phyloP scores from a whole-genome alignment of 2,797 vertebrate species.

The Hippoglossus hippoglossus region DNA sequence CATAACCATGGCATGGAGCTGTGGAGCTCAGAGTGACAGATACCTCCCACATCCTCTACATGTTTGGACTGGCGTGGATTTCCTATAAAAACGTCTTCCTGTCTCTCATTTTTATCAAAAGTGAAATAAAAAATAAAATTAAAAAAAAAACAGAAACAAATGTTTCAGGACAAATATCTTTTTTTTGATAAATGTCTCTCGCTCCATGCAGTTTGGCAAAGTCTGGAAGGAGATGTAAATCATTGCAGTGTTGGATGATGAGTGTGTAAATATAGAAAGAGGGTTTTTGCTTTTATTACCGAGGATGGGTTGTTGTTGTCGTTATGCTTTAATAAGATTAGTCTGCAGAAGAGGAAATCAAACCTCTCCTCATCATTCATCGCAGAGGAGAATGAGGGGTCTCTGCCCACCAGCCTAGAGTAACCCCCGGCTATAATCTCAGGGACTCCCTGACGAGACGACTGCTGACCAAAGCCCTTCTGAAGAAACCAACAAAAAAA shows the following conservation, averaged over 20 bases:
- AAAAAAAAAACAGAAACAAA: slow-evolving; percentile 36
- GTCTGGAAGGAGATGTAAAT: slow-evolving; percentile 84
- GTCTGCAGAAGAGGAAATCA: slow-evolving; percentile 73
- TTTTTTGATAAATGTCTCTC: slow-evolving; percentile 59
- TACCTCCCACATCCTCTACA: slow-evolving; percentile 68
- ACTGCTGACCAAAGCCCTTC: slow-evolving; percentile 71
- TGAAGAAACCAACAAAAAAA: slow-evolving; percentile 11
- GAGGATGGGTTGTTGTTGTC: slow-evolving; percentile 47
- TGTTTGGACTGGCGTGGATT: slow-evolving; percentile 76
- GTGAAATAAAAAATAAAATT: slow-evolving; percentile 9
- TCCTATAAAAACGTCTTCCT: slow-evolving; percentile 61
- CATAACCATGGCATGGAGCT: slow-evolving; percentile 79
- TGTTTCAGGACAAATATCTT: slow-evolving; percentile 44
- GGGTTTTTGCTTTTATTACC: slow-evolving; percentile 43
- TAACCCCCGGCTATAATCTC: slow-evolving; percentile 62
- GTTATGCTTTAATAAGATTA: slow-evolving; percentile 68
- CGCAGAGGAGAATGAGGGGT: slow-evolving; percentile 68
- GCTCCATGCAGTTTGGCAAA: slow-evolving; percentile 79
- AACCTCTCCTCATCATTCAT: slow-evolving; percentile 47
- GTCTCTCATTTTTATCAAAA: slow-evolving; percentile 44
- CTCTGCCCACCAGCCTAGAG: slow-evolving; percentile 82
- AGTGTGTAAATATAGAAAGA: slow-evolving; percentile 61
- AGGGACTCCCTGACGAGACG: slow-evolving; percentile 65
- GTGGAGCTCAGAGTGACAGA: slow-evolving; percentile 71
- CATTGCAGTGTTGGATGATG: slow-evolving; percentile 76